phyloP scores from a whole-genome alignment of 2,113 vertebrate species.

The Zapus hudsonius region DNA sequence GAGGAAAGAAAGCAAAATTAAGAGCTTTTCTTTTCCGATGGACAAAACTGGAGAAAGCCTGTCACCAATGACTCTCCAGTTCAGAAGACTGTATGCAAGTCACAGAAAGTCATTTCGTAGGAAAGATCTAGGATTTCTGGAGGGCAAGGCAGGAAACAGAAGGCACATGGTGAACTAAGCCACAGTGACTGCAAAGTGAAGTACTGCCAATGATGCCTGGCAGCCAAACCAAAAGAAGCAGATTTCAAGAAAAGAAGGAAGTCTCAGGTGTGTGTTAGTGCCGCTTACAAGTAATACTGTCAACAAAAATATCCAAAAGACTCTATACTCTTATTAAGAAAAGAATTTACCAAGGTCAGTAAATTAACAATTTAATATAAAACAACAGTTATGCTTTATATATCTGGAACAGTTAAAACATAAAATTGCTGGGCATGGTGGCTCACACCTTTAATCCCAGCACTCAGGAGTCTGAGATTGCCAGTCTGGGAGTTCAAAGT shows the following conservation, averaged over 20 bases:
- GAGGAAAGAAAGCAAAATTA: not conserved
- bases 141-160: not conserved
- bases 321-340: not conserved
- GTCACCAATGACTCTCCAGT: not conserved
- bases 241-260: fast-evolving
- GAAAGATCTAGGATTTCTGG: not conserved
- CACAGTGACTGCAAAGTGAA: too few relatives aligned
- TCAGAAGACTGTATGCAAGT: not conserved
- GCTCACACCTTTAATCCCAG: too few relatives aligned
- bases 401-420: not conserved
- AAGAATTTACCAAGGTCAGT: not conserved
- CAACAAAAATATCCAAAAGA: not conserved
- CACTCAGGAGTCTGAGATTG: too few relatives aligned
- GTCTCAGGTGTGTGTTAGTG: not conserved
- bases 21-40: not conserved
- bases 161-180: fast-evolving
- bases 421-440: too few relatives aligned
- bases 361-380: not conserved
- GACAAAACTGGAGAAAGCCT: not conserved
- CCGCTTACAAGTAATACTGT: not conserved
- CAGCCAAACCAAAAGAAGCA: not conserved
- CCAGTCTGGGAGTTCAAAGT: too few relatives aligned
- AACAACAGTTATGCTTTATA: not conserved
- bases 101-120: not conserved
- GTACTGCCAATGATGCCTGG: too few relatives aligned